Conservation (phyloP, 1,140 invertebrate species). For the Campodea augens region DNA sequence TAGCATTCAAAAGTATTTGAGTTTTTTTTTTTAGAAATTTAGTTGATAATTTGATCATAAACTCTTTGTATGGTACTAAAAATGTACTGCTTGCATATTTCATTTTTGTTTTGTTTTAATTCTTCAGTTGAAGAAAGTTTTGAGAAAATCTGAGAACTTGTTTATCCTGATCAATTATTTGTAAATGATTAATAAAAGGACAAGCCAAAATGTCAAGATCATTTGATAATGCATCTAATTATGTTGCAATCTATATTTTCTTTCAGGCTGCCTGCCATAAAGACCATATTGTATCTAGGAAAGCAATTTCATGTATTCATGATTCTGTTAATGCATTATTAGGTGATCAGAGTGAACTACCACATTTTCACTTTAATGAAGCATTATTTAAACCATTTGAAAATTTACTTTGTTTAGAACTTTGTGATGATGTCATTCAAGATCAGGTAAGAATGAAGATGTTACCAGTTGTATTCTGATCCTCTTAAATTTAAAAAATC, state of each 20-base stretch:
- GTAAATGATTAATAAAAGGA: too few species aligned
- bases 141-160: too few species aligned
- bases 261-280: conserved; percentile 71
- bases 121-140: too few species aligned
- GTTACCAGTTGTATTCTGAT: too few species aligned
- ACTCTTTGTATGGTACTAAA: too few species aligned
- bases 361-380: conserved; percentile 90
- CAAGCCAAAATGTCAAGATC: conserved; percentile 9
- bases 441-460: conserved; percentile 49
- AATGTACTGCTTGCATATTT: too few species aligned
- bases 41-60: too few species aligned
- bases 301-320: conserved; percentile 82
- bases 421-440: conserved; percentile 76
- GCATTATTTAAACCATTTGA: conserved; percentile 87
- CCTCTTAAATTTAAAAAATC: too few species aligned
- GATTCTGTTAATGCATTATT: conserved; percentile 72
- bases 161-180: too few species aligned
- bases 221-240: neutral
- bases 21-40: too few species aligned
- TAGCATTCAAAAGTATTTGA: too few species aligned
- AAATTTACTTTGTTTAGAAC: conserved; percentile 74
- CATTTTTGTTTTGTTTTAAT: too few species aligned
- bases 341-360: conserved; percentile 70
- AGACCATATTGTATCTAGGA: conserved; percentile 69
- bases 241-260: conserved; percentile 10